phyloP scores from a whole-genome alignment of 2,113 vertebrate genomes.

The Amblyornis subalaris region DNA sequence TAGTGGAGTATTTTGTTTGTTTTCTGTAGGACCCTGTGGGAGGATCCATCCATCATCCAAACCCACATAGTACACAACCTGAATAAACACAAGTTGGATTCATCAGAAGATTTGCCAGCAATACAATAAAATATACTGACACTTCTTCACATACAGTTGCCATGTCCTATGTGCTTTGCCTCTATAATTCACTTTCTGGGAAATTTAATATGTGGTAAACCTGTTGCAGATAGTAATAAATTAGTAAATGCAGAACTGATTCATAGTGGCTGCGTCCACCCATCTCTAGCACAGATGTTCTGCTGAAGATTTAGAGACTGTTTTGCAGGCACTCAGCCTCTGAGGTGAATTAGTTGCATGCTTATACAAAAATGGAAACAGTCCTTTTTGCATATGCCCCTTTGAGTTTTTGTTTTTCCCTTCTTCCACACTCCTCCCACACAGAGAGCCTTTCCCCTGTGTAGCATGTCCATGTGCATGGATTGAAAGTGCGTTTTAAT shows the following conservation, averaged over 20 bases:
- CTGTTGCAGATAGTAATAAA: conserved; percentile 48
- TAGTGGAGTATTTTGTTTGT: not conserved
- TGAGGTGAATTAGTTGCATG: conserved; percentile 33
- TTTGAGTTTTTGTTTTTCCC: not conserved
- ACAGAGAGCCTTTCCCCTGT: not conserved
- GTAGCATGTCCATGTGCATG: not conserved
- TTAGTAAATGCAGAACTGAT: conserved; percentile 24
- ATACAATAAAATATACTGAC: not conserved
- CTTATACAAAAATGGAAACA: not conserved
- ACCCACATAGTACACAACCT: not conserved
- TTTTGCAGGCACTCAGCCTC: conserved; percentile 9
- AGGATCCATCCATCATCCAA: conserved; percentile 7
- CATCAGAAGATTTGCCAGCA: not conserved
- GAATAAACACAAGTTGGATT: not conserved
- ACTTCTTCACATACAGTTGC: conserved; percentile 1
- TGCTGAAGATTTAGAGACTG: conserved; percentile 50
- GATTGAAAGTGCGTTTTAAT: not conserved
- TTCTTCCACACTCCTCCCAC: not conserved
- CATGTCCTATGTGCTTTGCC: not conserved
- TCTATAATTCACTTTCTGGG: conserved; percentile 31
- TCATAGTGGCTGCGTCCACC: not conserved
- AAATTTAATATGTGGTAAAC: conserved; percentile 31
- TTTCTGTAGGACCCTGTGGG: not conserved
- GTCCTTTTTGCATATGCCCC: not conserved
- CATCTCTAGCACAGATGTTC: conserved; percentile 61